These are phyloP conservation scores for Psophia crepitans DNA, from an alignment of 2,113 vertebrate species.

Conservation along the genomic window DNA sequence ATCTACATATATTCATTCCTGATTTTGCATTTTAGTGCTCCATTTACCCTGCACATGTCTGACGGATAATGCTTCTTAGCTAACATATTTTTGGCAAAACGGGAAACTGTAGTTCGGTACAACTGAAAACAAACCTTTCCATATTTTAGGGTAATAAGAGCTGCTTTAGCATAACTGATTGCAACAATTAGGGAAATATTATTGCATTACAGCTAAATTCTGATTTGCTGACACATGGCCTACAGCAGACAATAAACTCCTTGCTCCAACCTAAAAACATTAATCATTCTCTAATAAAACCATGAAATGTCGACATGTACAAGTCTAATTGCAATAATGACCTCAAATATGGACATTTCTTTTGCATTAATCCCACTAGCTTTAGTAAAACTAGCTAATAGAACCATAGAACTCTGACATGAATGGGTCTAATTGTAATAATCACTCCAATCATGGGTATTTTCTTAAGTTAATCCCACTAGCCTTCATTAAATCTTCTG, in stretches of 20 bases:
- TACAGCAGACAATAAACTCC: constrained; percentile 41
- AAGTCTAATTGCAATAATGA: constrained; percentile 70
- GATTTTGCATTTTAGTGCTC: not conserved
- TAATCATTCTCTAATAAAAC: constrained; percentile 58
- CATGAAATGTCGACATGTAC: constrained; percentile 20
- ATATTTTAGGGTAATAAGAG: not conserved
- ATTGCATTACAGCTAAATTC: not conserved
- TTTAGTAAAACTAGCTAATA: not conserved
- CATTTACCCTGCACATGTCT: not conserved
- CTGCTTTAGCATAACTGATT: not conserved
- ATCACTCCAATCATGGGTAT: constrained; percentile 29
- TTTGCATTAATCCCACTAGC: constrained; percentile 24
- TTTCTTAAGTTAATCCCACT: constrained; percentile 43
- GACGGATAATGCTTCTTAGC: not conserved
- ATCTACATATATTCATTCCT: not conserved
- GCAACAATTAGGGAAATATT: not conserved
- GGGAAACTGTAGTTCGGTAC: not conserved
- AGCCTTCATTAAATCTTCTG: constrained; percentile 36
- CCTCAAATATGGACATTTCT: constrained; percentile 25
- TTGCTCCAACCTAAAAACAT: constrained; percentile 41
- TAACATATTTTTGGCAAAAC: not conserved
- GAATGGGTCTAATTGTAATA: constrained; percentile 40
- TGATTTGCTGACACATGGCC: constrained; percentile 30
- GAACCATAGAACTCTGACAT: not conserved
- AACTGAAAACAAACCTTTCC: not conserved